Base-by-base conservation (phyloP, 2,113 vertebrate genomes). In the Sinocyclocheilus rhinocerous region DNA sequence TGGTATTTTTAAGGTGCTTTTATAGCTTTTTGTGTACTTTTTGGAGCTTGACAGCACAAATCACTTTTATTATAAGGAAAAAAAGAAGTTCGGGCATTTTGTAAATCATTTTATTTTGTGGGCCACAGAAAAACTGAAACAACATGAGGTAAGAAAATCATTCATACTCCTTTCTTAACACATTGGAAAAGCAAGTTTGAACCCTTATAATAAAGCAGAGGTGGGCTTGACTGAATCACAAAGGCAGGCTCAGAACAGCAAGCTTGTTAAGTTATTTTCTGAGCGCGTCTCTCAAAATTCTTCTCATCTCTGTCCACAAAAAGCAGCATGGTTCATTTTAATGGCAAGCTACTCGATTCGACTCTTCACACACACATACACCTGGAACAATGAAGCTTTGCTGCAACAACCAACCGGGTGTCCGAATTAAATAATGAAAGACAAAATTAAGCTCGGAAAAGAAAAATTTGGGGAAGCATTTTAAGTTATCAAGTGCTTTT, bases 311-410 rank as follows among this genome's bases (percentile, higher is more conserved):
- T 48, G 59, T 26, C 9, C 59, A 48, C 15, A 45, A 65, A 24
- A 65, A 81, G 11, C 79, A 45, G 22, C 33, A 15, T 24, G 20
- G 55, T 24, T 59, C 55, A 61, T 80, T 80, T 79, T 80, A 80
- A n/a, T 10, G 22, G 29, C 11, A 61, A n/a, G 29, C 26, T 42
- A 42, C 77, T 42, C 1, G 39, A 36, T 33, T 29, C 12, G 6
- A 18, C 22, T 26, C 42, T 57, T 42, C 48, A 26, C 24, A 33
- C 39, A 29, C 48, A 26, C 24, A 33, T 22, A 75, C 16, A 69
- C 59, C 29, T 80, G 55, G n/a, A 42, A 80, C 29, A 80, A 80
- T 42, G 59, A 61, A 80, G 77, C 67, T 16, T 69, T 69, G 29
- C 65, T 69, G 11, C 36, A 73, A 11, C 70, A n/a, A 24, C 12